Conservation (phyloP, 2,797 vertebrate species). For the Hybognathus amarus region DNA sequence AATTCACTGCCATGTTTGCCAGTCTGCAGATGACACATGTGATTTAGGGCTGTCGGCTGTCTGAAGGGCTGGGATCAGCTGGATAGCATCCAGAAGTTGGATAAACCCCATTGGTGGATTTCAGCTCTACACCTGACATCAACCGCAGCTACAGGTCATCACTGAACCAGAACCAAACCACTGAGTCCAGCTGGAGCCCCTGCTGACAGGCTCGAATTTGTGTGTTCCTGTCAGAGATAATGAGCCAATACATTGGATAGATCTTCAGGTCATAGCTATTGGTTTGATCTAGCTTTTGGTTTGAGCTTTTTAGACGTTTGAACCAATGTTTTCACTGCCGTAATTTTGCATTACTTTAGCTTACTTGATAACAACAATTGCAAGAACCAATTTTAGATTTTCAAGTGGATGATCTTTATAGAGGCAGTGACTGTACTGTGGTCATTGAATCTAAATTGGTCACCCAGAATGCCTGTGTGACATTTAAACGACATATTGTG, state of each 20-base stretch:
- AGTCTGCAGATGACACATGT: slow-evolving; percentile 38
- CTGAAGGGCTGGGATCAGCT: slow-evolving; percentile 38
- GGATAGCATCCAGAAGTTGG: slow-evolving; percentile 30
- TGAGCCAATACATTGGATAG: background rate
- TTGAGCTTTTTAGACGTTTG: background rate
- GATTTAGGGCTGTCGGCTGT: slow-evolving; percentile 29
- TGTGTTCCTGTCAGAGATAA: slow-evolving; percentile 20
- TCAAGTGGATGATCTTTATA: background rate
- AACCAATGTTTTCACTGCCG: background rate
- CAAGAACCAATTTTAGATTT: background rate
- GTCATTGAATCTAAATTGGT: slow-evolving; percentile 6
- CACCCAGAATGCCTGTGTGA: background rate
- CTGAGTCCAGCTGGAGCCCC: slow-evolving; percentile 41
- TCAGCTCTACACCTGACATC: slow-evolving; percentile 39
- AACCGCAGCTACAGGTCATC: slow-evolving; percentile 37
- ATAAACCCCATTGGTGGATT: slow-evolving; percentile 28
- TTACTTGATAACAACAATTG: background rate
- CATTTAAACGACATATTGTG: background rate
- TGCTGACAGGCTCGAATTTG: background rate
- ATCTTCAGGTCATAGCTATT: background rate
- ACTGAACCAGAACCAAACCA: slow-evolving; percentile 32
- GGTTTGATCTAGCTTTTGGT: background rate
- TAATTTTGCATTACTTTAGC: background rate
- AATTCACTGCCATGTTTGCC: slow-evolving; percentile 25
- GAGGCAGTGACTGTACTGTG: background rate